Evolutionary conservation across 1,140 invertebrate genomes (phyloP).

Genomic region (Meloidogyne floridensis): DNA sequence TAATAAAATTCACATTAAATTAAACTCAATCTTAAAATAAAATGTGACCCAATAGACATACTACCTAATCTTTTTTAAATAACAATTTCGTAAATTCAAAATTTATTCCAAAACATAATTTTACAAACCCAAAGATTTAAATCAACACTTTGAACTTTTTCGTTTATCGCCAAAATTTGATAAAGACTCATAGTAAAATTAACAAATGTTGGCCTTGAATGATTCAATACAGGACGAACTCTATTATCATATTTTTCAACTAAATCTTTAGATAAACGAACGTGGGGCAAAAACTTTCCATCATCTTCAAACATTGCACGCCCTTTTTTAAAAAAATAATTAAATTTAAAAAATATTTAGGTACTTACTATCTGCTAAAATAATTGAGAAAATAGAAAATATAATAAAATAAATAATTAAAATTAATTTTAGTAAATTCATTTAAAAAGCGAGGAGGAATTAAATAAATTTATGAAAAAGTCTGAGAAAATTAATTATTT

Average conservation of each 20-base stretch:
- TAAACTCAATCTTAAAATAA: too few relatives aligned
- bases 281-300: slow-evolving; percentile 63
- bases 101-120: neutral
- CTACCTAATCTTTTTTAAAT: too few relatives aligned
- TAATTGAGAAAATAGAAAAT: neutral
- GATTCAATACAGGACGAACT: slow-evolving; percentile 62
- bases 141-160: slow-evolving; percentile 63
- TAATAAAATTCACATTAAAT: too few relatives aligned
- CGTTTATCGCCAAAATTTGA: slow-evolving; percentile 65
- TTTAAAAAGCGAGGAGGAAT: too few relatives aligned
- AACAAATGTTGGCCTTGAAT: slow-evolving; percentile 57
- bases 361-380: neutral
- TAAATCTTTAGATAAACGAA: slow-evolving; percentile 63
- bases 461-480: too few relatives aligned
- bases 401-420: neutral
- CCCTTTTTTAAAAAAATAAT: slow-evolving; percentile 28
- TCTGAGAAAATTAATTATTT: too few relatives aligned
- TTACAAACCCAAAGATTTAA: slow-evolving; percentile 60
- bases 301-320: slow-evolving; percentile 48
- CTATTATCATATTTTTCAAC: slow-evolving; percentile 63
- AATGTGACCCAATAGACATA: too few relatives aligned
- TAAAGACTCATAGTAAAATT: slow-evolving; percentile 64
- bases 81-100: too few relatives aligned
- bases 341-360: neutral
- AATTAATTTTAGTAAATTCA: neutral